Evolutionary conservation across 2,888 invertebrate genomes (phyloP).

Genomic region (Hesperia comma): DNA sequence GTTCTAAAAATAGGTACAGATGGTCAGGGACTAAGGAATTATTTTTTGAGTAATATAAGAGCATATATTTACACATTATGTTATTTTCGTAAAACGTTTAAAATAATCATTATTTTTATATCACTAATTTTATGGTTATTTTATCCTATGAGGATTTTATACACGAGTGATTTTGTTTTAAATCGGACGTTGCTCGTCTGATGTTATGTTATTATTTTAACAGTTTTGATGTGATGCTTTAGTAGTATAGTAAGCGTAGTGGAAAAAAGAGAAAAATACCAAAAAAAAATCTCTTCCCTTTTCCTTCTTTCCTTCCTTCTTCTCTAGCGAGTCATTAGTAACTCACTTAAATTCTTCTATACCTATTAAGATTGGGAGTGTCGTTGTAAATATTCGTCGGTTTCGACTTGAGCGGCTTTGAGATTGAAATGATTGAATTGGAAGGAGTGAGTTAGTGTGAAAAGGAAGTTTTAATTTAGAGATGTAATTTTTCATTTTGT

Average conservation of each 20-base stretch:
- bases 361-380: background rate
- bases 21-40: slow-evolving; percentile 26
- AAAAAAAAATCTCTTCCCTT: slow-evolving; percentile 33
- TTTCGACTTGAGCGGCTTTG: slow-evolving; percentile 5
- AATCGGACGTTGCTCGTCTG: slow-evolving; percentile 22
- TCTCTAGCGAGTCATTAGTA: slow-evolving; percentile 25
- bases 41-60: slow-evolving; percentile 31
- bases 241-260: slow-evolving; percentile 6
- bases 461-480: background rate
- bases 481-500: background rate
- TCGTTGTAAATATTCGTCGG: slow-evolving; percentile 20
- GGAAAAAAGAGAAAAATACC: slow-evolving; percentile 28
- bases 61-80: slow-evolving; percentile 21
- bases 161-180: slow-evolving; percentile 23
- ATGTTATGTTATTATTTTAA: slow-evolving; percentile 29
- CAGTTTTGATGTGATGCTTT: slow-evolving; percentile 37
- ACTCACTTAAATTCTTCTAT: background rate
- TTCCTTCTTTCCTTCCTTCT: slow-evolving; percentile 20
- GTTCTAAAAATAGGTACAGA: slow-evolving; percentile 6
- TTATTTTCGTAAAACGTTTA: slow-evolving; percentile 40
- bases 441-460: background rate
- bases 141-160: slow-evolving; percentile 27
- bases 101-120: slow-evolving; percentile 40
- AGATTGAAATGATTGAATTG: background rate
- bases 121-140: slow-evolving; percentile 29